A percentile compares a stretch with the other conserved stretches of the same genome.
Evolutionary conservation across 2,888 invertebrate species (phyloP).

Genomic region (Argyra leucocephala): DNA sequence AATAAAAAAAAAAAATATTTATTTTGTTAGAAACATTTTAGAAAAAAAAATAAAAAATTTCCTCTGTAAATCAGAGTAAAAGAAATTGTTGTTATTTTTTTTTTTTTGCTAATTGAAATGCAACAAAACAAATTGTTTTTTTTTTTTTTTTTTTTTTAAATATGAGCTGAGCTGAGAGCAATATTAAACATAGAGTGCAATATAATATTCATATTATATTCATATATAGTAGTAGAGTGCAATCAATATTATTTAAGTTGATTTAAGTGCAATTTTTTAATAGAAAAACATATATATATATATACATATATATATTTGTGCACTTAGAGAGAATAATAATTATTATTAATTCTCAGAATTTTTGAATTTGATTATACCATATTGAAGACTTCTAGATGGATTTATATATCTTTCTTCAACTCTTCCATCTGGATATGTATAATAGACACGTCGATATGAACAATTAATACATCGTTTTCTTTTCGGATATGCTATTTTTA

Average conservation of each 20-base stretch:
- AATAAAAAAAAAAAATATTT: no score
- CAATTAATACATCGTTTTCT: slow-evolving; percentile 34
- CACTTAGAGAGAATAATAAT: not conserved
- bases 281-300: no score
- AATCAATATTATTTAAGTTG: not conserved
- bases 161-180: no score
- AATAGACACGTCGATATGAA: slow-evolving; percentile 34
- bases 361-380: not conserved
- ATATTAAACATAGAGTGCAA: no score
- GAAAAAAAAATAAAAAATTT: no score
- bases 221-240: not conserved
- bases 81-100: no score
- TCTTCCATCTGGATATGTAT: slow-evolving; percentile 35
- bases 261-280: not conserved
- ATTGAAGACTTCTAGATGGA: slow-evolving; percentile 16
- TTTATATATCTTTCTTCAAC: slow-evolving; percentile 32
- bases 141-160: no score
- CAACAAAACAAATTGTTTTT: no score
- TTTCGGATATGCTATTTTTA: not conserved
- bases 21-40: no score
- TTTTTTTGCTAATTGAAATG: no score
- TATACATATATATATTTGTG: not conserved
- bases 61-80: no score
- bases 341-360: not conserved
- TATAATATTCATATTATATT: no score